Conservation (phyloP, 2,113 vertebrate genomes). For the Syrmaticus mikado region DNA sequence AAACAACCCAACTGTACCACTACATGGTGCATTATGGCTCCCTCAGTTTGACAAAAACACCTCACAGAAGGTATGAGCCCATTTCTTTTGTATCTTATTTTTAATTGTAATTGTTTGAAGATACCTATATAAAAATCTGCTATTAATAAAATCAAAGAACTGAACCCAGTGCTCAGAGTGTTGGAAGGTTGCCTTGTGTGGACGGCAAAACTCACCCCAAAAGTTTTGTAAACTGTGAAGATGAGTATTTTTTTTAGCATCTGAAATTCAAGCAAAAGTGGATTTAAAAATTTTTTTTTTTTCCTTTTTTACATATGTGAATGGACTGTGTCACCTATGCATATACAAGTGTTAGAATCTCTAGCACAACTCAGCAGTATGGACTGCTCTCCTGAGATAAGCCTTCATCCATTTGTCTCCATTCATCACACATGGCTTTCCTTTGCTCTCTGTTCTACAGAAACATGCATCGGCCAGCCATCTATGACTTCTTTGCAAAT, state of each 20-base stretch:
- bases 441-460: not conserved
- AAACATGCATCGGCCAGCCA: not conserved
- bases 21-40: not conserved
- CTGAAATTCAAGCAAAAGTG: not conserved
- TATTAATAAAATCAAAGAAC: constrained; percentile 25
- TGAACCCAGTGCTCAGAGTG: not conserved
- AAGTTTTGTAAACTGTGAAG: not conserved
- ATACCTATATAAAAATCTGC: constrained; percentile 31
- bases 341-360: not conserved
- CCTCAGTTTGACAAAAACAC: not conserved
- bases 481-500: not conserved
- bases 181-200: not conserved
- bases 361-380: not conserved
- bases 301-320: not conserved
- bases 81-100: constrained; percentile 53
- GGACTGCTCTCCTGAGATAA: not conserved
- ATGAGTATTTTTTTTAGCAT: not conserved
- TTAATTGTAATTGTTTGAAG: constrained; percentile 38
- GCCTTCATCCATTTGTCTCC: not conserved
- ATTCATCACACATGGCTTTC: rapidly evolving
- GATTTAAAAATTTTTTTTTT: not conserved
- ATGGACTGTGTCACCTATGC: not conserved
- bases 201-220: not conserved
- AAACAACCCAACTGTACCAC: constrained; percentile 2
- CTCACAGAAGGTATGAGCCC: constrained; percentile 29